Evolutionary conservation across 2,888 invertebrate genomes (phyloP).

Genomic region (Pharmacophagus antenor): DNA sequence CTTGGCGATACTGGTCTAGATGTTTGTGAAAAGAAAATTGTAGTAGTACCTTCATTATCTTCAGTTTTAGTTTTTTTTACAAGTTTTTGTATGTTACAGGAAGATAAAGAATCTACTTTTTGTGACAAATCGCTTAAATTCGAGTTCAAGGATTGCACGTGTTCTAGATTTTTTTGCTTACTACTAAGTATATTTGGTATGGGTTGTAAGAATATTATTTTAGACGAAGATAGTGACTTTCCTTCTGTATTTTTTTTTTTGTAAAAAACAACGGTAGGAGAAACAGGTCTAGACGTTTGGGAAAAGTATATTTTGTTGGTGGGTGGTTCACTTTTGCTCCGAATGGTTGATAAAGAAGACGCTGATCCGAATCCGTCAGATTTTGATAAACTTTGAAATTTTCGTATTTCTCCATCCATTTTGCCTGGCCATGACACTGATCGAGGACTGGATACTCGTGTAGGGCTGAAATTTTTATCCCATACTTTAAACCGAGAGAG

Average conservation of each 20-base stretch:
- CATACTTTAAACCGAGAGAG: slow-evolving; percentile 86
- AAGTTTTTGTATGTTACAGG: slow-evolving; percentile 41
- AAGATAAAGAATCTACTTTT: slow-evolving; percentile 64
- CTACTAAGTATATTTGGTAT: slow-evolving; percentile 65
- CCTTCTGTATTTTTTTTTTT: slow-evolving; percentile 59
- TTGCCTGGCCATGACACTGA: slow-evolving; percentile 83
- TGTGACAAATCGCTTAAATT: slow-evolving; percentile 62
- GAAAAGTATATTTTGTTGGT: slow-evolving; percentile 75
- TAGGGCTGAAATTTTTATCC: slow-evolving; percentile 79
- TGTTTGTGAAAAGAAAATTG: slow-evolving; percentile 65
- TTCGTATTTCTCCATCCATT: slow-evolving; percentile 72
- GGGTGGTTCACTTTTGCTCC: slow-evolving; percentile 85
- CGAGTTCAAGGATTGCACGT: slow-evolving; percentile 49
- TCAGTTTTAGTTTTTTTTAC: slow-evolving; percentile 35
- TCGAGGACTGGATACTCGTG: slow-evolving; percentile 78
- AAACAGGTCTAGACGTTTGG: slow-evolving; percentile 72
- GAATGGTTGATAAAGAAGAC: slow-evolving; percentile 73
- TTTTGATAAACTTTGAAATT: slow-evolving; percentile 72
- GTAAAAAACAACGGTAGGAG: slow-evolving; percentile 64
- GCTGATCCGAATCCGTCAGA: slow-evolving; percentile 66
- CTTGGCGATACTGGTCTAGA: slow-evolving; percentile 69
- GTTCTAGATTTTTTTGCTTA: slow-evolving; percentile 40
- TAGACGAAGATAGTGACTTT: slow-evolving; percentile 55
- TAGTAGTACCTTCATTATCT: slow-evolving; percentile 48
- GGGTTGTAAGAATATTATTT: slow-evolving; percentile 59